Evolutionary conservation across 2,797 vertebrate genomes (phyloP).

Genomic region (Novumbra hubbsi): DNA sequence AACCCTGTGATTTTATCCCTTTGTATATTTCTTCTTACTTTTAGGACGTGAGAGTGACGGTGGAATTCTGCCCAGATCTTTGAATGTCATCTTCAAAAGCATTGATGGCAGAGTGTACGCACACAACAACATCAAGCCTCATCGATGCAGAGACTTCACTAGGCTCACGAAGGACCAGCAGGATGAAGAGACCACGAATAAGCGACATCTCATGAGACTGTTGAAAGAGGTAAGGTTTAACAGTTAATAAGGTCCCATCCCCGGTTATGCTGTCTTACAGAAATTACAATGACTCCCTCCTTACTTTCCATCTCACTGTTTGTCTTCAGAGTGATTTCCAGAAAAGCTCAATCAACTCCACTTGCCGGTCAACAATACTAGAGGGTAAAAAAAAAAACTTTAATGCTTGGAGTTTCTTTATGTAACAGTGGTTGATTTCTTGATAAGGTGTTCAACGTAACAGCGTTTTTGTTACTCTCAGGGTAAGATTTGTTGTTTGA

Average conservation of each 20-base stretch:
- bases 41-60: constrained; percentile 84
- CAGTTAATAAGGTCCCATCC: background rate
- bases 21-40: background rate
- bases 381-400: constrained; percentile 46
- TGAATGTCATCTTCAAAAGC: constrained; percentile 85
- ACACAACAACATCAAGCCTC: constrained; percentile 84
- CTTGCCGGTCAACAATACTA: constrained; percentile 62
- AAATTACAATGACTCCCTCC: background rate
- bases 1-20: background rate
- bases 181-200: constrained; percentile 76
- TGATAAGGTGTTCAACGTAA: background rate
- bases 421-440: background rate
- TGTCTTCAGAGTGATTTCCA: constrained; percentile 57
- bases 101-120: constrained; percentile 78
- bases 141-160: constrained; percentile 83
- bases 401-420: background rate
- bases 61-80: constrained; percentile 87
- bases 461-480: background rate
- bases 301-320: constrained; percentile 19
- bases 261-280: background rate
- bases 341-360: constrained; percentile 54
- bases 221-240: constrained; percentile 62
- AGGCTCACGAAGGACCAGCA: constrained; percentile 83
- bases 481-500: background rate
- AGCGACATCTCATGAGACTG: constrained; percentile 64